phyloP scores from a whole-genome alignment of 2,797 vertebrate genomes.

The Buceros bicornis region DNA sequence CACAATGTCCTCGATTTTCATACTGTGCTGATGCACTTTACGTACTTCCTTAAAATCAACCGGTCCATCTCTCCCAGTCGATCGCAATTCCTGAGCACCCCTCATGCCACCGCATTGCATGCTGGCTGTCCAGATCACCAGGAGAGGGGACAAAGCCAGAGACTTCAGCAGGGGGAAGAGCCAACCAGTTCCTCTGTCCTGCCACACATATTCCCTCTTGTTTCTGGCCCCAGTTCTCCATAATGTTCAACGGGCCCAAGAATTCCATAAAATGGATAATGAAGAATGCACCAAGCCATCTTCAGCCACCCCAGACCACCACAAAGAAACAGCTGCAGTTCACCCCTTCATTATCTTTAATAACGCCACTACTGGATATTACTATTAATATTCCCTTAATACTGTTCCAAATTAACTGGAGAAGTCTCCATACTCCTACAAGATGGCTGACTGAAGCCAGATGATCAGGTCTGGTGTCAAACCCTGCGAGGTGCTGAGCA shows the following conservation, averaged over 20 bases:
- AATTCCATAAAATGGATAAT: neutral
- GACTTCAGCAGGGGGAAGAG: rapidly evolving
- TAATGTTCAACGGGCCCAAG: neutral
- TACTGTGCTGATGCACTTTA: neutral
- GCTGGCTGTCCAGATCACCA: neutral
- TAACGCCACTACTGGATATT: neutral
- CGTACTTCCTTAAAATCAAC: neutral
- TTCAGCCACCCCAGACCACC: neutral
- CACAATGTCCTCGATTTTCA: neutral
- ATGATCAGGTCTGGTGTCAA: neutral
- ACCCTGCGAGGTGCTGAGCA: neutral
- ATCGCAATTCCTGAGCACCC: rapidly evolving
- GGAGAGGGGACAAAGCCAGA: neutral
- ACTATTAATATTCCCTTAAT: neutral
- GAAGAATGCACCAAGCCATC: neutral
- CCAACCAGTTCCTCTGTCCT: neutral
- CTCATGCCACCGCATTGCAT: neutral
- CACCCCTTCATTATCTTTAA: neutral
- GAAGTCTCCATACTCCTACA: neutral
- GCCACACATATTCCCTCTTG: too few species aligned
- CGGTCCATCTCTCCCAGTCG: neutral
- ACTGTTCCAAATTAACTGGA: neutral
- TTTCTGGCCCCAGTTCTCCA: neutral
- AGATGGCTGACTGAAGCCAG: neutral
- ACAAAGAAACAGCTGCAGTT: neutral